Evolutionary conservation across 1,140 invertebrate species (phyloP), one percentile per base, ranked within the genome.

Genomic region (Cherax quadricarinatus): DNA sequence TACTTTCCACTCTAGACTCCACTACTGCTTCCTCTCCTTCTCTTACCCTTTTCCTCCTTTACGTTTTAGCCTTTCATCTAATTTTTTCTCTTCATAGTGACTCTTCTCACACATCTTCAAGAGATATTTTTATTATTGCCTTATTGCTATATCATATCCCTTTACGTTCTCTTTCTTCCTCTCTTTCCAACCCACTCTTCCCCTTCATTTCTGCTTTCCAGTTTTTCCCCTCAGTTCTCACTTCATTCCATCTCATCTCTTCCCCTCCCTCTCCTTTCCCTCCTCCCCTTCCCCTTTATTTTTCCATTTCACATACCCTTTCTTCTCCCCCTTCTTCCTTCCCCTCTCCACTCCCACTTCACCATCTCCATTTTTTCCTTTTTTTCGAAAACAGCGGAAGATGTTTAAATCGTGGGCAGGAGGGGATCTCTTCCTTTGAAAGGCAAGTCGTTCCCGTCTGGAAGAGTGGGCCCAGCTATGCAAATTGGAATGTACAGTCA

Each of bases 371-470:
- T 75, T 30, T 75, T 70, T 21, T 16, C 21, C 3, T 70, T 70
- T 75, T 75, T 60, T 83, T 57, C 12, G 18, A 57, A 83, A 83
- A 57, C 81, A 83, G 81, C 81, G 81, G 81, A 49, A 60, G 81
- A 60, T 24, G 81, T 60, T 83, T 83, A 83, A 83, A 83, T 83
- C 81, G 49, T 24, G 57, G 24, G 1, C 18, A 30, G 10, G 53
- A 30, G 81, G 70, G 24, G 81, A 21, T 83, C 81, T 6, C 30
- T 83, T 21, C 81, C 30, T 83, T 83, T 83, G 81, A 83, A 21
- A 41, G 51, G 30, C 51, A 24, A 53, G 51, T 83, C 81, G 81
- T 83, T 83, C 57, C 51, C 57, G 81, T 83, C 81, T n/a, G 10
- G 16, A 21, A 21, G 41, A 83, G 48, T 83, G 51, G 9, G 2